Evolutionary conservation across 1,140 invertebrate species (phyloP).

Genomic region (Rhopalosiphum padi): DNA sequence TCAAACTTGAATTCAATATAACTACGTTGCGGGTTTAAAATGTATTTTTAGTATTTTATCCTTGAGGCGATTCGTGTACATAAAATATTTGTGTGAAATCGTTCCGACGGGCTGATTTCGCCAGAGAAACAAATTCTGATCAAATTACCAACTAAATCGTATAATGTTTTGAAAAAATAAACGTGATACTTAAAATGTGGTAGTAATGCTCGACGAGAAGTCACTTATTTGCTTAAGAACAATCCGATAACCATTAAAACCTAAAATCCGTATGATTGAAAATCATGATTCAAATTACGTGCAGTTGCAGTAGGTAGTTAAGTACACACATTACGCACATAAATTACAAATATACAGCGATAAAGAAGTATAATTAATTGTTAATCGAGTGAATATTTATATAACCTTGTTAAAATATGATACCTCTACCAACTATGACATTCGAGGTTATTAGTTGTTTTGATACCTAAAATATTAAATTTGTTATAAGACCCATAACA

Average conservation of each 20-base stretch:
- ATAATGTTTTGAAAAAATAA: neutral
- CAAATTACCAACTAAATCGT: neutral
- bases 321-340: neutral
- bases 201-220: neutral
- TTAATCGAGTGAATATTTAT: neutral
- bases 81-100: slow-evolving; percentile 5
- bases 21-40: neutral
- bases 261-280: slow-evolving; percentile 10
- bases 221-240: neutral
- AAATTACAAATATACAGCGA: neutral
- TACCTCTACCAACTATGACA: too few relatives aligned
- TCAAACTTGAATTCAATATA: neutral
- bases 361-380: neutral
- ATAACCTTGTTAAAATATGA: neutral
- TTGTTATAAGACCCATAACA: too few relatives aligned
- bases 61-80: neutral
- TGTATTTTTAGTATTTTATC: neutral
- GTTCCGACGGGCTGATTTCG: neutral
- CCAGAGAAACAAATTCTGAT: neutral
- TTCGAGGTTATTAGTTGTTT: too few relatives aligned
- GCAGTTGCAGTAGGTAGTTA: neutral
- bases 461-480: too few relatives aligned
- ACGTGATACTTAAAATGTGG: neutral
- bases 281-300: neutral
- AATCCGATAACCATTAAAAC: neutral